Evolutionary conservation across 2,797 vertebrate species (phyloP).

Genomic region (Sebastolobus altivelis): DNA sequence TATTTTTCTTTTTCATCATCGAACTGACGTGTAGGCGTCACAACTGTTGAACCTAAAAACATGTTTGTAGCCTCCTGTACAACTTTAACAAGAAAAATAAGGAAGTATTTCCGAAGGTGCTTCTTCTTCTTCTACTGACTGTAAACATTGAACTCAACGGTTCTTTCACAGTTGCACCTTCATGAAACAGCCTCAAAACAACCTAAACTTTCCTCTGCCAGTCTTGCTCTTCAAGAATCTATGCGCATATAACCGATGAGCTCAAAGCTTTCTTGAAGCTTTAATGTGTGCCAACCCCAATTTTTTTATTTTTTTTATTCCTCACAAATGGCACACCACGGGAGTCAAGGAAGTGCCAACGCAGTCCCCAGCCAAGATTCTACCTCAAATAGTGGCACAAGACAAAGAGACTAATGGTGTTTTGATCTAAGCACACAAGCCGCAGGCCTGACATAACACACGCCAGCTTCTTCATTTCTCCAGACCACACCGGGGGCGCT

Average conservation of each 20-base stretch:
- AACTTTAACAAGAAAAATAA: constrained; percentile 11
- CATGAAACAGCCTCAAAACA: constrained; percentile 15
- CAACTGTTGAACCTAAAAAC: background rate
- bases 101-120: constrained; percentile 7
- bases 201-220: constrained; percentile 3
- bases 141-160: background rate
- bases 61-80: constrained; percentile 1
- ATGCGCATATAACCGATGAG: constrained; percentile 14
- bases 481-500: constrained; percentile 73
- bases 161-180: background rate
- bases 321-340: constrained; percentile 59
- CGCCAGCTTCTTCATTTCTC: constrained; percentile 78
- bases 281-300: constrained; percentile 36
- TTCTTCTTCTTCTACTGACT: background rate
- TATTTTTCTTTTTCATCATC: background rate
- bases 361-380: constrained; percentile 71
- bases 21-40: background rate
- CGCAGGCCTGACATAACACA: constrained; percentile 79
- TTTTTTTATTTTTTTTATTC: constrained; percentile 12
- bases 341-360: constrained; percentile 71
- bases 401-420: constrained; percentile 83
- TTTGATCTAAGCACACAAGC: constrained; percentile 82
- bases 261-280: constrained; percentile 57
- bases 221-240: constrained; percentile 21
- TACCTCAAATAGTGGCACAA: constrained; percentile 77